Conservation (phyloP, 2,113 vertebrate species). For the Puntigrus tetrazona region DNA sequence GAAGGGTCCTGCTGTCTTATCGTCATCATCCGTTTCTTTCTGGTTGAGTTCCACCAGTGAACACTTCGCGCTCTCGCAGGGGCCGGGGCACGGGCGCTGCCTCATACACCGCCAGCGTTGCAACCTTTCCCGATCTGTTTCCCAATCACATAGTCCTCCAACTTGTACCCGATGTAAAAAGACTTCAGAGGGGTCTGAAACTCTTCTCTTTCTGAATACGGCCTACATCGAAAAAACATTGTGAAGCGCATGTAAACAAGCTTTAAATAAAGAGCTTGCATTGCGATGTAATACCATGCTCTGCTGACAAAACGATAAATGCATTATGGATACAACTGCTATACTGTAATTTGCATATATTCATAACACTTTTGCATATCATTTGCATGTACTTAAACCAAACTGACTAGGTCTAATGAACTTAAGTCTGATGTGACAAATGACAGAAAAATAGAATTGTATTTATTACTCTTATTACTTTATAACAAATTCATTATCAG, state of each 20-base stretch:
- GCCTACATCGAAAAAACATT: slow-evolving; percentile 68
- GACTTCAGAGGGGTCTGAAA: slow-evolving; percentile 73
- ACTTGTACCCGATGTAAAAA: slow-evolving; percentile 76
- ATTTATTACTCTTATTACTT: no score
- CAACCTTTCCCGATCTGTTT: slow-evolving; percentile 89
- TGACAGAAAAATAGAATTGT: no score
- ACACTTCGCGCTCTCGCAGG: background rate
- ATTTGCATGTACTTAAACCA: background rate
- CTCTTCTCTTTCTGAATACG: slow-evolving; percentile 81
- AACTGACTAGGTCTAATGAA: background rate
- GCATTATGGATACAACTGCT: background rate
- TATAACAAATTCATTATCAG: no score
- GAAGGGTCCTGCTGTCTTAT: background rate
- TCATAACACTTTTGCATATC: background rate
- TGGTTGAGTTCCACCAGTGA: slow-evolving; percentile 48
- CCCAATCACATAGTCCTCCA: slow-evolving; percentile 90
- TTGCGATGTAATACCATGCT: background rate
- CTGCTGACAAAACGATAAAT: background rate
- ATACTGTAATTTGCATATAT: background rate
- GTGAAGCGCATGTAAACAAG: background rate
- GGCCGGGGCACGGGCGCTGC: slow-evolving; percentile 68
- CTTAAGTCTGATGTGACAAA: background rate
- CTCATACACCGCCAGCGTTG: slow-evolving; percentile 85
- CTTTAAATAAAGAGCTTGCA: background rate
- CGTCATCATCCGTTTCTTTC: slow-evolving; percentile 48